Conservation (phyloP, 2,888 invertebrate species). For the Rhorus exstirpatorius region DNA sequence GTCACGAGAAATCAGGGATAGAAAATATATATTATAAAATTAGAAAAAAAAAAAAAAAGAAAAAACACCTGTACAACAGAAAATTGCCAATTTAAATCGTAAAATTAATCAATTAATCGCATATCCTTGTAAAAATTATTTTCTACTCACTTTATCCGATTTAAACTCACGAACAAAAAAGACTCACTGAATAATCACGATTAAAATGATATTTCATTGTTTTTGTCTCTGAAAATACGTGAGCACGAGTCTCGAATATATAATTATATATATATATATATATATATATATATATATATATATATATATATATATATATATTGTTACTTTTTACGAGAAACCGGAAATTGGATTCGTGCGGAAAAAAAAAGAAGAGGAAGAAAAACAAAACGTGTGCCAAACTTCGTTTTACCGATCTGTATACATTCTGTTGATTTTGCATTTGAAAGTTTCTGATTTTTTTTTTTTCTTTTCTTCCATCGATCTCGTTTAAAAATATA, state of each 20-base stretch:
- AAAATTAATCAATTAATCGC: slow-evolving; percentile 31
- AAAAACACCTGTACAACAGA: slow-evolving; percentile 45
- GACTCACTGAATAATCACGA: not conserved
- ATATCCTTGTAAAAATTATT: slow-evolving; percentile 38
- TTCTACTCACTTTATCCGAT: slow-evolving; percentile 52
- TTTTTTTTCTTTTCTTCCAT: slow-evolving; percentile 47
- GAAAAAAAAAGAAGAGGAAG: slow-evolving; percentile 18
- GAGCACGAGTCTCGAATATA: slow-evolving; percentile 37
- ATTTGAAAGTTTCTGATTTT: slow-evolving; percentile 50
- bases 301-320: too few species aligned
- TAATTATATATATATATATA: too few species aligned
- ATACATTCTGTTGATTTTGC: slow-evolving; percentile 64
- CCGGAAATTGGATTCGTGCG: not conserved
- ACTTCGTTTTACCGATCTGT: slow-evolving; percentile 41
- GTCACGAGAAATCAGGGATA: slow-evolving; percentile 49
- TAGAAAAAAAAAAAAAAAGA: slow-evolving; percentile 33
- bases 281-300: too few species aligned
- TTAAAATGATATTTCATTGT: not conserved
- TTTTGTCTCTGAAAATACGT: not conserved
- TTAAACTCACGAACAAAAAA: slow-evolving; percentile 34
- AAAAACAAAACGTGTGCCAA: slow-evolving; percentile 65
- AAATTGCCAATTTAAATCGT: slow-evolving; percentile 53
- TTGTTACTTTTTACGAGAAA: slow-evolving; percentile 16
- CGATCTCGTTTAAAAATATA: slow-evolving; percentile 45
- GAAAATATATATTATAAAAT: not conserved